phyloP scores from a whole-genome alignment of 2,888 invertebrate species.

The Gandaritis pyraliata region DNA sequence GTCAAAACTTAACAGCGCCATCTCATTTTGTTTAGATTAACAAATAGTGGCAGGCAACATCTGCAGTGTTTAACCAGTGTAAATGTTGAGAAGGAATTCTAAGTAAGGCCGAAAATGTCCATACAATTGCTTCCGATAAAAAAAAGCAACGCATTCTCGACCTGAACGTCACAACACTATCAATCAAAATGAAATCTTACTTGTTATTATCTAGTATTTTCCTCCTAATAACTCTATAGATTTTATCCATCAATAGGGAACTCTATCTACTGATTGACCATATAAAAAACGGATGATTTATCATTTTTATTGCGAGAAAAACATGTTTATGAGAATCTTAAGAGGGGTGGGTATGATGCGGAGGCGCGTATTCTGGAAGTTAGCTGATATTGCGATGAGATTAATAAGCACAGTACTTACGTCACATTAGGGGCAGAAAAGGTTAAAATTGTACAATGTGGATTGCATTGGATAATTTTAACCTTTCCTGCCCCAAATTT shows the following conservation, averaged over 20 bases:
- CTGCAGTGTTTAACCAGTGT: too few relatives aligned
- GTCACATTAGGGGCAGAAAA: too few relatives aligned
- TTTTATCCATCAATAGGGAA: conserved; percentile 72
- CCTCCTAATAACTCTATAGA: conserved; percentile 62
- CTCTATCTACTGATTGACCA: conserved; percentile 83
- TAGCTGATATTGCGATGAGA: neutral
- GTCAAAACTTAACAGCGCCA: too few relatives aligned
- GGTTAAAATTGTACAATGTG: too few relatives aligned
- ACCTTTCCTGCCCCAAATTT: too few relatives aligned
- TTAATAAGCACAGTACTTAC: too few relatives aligned
- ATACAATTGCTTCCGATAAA: conserved; percentile 43
- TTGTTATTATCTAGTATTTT: conserved; percentile 55
- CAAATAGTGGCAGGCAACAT: too few relatives aligned
- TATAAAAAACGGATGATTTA: conserved; percentile 84
- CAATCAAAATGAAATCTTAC: conserved; percentile 49
- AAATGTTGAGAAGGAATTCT: too few relatives aligned
- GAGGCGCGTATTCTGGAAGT: conserved; percentile 47
- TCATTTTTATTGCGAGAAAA: conserved; percentile 85
- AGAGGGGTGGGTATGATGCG: conserved; percentile 60
- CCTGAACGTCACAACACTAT: conserved; percentile 55
- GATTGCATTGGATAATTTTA: too few relatives aligned
- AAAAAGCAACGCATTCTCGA: conserved; percentile 41
- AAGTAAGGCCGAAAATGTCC: too few relatives aligned
- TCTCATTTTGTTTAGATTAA: too few relatives aligned
- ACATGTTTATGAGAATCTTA: conserved; percentile 85